Base-by-base conservation (phyloP, 2,113 vertebrate species). In the Uria aalge region DNA sequence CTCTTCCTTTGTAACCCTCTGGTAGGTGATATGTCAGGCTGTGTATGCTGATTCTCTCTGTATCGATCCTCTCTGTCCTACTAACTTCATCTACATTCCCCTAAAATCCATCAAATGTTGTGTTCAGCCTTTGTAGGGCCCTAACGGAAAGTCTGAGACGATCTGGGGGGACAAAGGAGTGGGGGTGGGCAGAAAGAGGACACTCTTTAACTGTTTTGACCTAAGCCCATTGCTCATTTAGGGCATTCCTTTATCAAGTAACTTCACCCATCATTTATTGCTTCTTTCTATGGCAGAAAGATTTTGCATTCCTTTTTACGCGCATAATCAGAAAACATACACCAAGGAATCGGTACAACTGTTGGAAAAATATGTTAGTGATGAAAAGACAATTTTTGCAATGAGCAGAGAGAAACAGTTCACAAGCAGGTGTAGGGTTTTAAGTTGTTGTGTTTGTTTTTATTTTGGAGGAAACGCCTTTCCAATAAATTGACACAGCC, bases 191-290 rank as follows among this genome's bases (percentile, higher is more conserved):
- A 55, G 71, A 43, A 92, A 80, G 32, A 38, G 76, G 62, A 45
- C 62, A 32, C 48, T 60, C 95, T 57, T 64, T n/a, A n/a, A 91
- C 29, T 23, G 15, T 88, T 66, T 85, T 96, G 89, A 87, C 79
- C 64, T 3, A 59, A 96, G 88, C 75, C 95, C 94, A 60, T 63
- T 94, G 80, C 73, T 96, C 91, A 59, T 94, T 96, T 91, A 77
- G 88, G 72, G 59, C 63, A 57, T 84, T 91, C 84, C 81, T 92
- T 48, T 90, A 22, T 48, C 82, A 85, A 91, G 85, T 85, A 91
- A 91, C 92, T 95, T 94, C n/a, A 62, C 56, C 71, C 43, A 56
- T 96, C 82, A 85, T 84, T 92, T 95, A 9, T 40, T 85, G 83
- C 90, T 96, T 95, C 82, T 40, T 68, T 82, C 82, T 68, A 23